Evolutionary conservation across 2,113 vertebrate species (phyloP).

Genomic region (Tapirus terrestris): DNA sequence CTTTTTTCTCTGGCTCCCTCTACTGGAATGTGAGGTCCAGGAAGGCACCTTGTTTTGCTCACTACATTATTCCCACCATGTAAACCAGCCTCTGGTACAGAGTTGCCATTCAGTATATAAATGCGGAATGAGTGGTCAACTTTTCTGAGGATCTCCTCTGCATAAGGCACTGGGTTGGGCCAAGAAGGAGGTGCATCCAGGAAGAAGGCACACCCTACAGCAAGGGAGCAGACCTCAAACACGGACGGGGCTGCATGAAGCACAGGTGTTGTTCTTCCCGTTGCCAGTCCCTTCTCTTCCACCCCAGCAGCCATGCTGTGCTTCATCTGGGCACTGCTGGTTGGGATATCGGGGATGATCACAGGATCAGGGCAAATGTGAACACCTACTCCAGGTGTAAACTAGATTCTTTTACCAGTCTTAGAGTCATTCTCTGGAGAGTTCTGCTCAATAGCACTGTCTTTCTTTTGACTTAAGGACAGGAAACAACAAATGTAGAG

Average conservation of each 20-base stretch:
- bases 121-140: neutral
- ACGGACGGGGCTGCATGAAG: neutral
- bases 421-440: neutral
- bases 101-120: neutral
- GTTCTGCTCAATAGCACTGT: neutral
- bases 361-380: neutral
- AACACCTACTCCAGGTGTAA: neutral
- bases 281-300: neutral
- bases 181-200: neutral
- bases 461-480: neutral
- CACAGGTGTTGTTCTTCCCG: neutral
- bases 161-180: neutral
- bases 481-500: neutral
- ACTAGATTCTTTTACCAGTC: neutral
- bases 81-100: neutral
- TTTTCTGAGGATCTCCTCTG: neutral
- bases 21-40: neutral
- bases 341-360: neutral
- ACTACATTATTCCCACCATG: neutral
- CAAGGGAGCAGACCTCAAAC: neutral
- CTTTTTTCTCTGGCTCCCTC: neutral
- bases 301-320: rapidly evolving
- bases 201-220: neutral
- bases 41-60: neutral
- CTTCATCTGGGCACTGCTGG: neutral